Evolutionary conservation across 2,113 vertebrate genomes (phyloP).

Genomic region (Mixornis gularis): DNA sequence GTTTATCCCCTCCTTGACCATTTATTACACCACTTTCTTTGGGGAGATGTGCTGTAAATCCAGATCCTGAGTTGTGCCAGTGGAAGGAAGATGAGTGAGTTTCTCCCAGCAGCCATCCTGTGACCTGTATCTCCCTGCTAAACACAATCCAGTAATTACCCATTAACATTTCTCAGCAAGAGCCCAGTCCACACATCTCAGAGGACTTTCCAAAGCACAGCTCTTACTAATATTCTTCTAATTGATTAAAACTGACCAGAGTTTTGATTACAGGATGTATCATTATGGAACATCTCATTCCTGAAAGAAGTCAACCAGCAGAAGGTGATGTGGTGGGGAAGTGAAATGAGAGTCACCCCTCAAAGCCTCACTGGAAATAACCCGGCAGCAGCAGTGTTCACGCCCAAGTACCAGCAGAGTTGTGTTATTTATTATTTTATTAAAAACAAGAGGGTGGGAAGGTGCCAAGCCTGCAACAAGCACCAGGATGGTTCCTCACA

Average conservation of each 20-base stretch:
- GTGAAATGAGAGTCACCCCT: background rate
- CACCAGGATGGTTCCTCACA: fast-evolving
- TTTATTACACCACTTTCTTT: background rate
- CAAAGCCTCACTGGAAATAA: background rate
- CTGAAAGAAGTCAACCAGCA: background rate
- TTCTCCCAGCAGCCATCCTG: background rate
- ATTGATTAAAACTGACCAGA: conserved; percentile 33
- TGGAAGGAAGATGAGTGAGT: background rate
- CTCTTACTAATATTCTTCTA: conserved; percentile 4
- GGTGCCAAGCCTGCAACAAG: background rate
- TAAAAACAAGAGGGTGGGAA: background rate
- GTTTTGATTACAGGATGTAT: conserved; percentile 16
- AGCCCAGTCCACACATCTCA: conserved; percentile 5
- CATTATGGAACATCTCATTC: background rate
- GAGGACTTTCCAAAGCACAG: conserved; percentile 2
- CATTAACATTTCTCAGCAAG: conserved; percentile 34
- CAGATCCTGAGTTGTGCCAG: background rate
- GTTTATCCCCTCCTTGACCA: background rate
- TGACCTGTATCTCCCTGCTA: background rate
- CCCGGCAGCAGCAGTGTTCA: fast-evolving
- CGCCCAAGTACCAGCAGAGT: background rate
- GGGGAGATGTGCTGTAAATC: background rate
- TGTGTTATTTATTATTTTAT: background rate
- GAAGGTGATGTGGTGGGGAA: background rate
- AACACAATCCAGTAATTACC: conserved; percentile 38